Evolutionary conservation across 2,888 invertebrate species (phyloP), one percentile per base, ranked within the genome.

Genomic region (Drosophila aldrichi): DNA sequence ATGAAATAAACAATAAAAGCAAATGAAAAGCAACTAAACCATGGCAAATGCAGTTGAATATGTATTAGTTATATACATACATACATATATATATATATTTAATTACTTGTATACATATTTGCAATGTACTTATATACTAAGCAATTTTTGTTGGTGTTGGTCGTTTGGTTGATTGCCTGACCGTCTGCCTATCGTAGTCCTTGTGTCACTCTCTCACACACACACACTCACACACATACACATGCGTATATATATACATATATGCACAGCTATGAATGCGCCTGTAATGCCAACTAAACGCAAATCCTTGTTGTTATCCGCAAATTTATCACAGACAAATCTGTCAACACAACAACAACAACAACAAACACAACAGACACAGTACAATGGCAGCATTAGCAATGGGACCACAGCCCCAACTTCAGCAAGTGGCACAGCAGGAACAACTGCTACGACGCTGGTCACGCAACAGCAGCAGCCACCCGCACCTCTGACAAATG

Each of bases 271-370:
- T 61, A 66, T 79, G 55, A 74, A 79, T 70, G 75, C 66, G 75
- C 56, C 66, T 74, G 75, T 67, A 79, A 70, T 65, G 80, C 71
- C 78, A 79, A 82, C 87, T 88, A 85, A 82, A 87, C 81, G 90
- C 79, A 85, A 82, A 90, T 91, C 89, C 87, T 87, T 89, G 90
- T 87, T 85, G 85, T 89, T 90, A 85, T 85, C 90, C 81, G 76
- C 78, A 90, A 85, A 90, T 86, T 85, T 89, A 88, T 89, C 85
- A 84, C 89, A 89, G 89, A 89, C 90, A 86, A 89, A 88, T 83
- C 89, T 90, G 82, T 88, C 88, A 87, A 77, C 89, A 82, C 90
- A 90, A 78, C 81, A 62, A 73, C 83, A 80, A 81, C 85, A 81
- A 48, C 48, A 62, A 73, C 83, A 80, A 81, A 70, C 71, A 73